Base-by-base conservation (phyloP, 2,888 invertebrate genomes). In the Nasonovia ribisnigri region DNA sequence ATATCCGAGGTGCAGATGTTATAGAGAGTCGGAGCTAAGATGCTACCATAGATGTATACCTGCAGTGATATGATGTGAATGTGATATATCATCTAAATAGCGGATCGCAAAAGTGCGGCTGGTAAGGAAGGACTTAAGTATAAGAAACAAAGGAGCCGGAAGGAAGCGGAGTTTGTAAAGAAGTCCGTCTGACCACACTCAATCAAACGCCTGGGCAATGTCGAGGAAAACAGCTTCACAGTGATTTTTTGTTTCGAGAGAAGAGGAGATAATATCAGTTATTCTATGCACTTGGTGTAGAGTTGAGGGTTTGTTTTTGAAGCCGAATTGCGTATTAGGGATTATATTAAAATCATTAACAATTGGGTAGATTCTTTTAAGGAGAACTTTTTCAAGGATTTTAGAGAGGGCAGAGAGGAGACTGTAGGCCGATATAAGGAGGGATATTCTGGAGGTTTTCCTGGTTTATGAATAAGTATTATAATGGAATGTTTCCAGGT, bases 321-420 rank as follows among this genome's bases (percentile, higher is more conserved):
- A 67, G n/a, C n/a, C 67, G n/a, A 67, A 67, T 67, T 67, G 67
- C n/a, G 67, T 67, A n/a, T n/a, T 67, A 67, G 94, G 91, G 4
- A 91, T 48, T 43, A 94, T 92, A 43, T 91, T 46, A 11, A 91
- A 1, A n/a, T 91, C 42, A 29, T 48, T 54, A n/a, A 94, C 29
- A 8, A 91, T 90, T 29, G 93, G 94, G n/a, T 67, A 54, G 26
- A 94, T 36, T 94, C 93, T 90, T 43, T 77, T 84, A 1, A 94
- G 48, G 4, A 94, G n/a, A 26, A 94, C 67, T 90, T 94, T 94
- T 88, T 94, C 94, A 36, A 94, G 90, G n/a, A 94, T 67, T 77
- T 94, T 94, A 46, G 94, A 84, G 46, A 94, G n/a, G 26, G 57
- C 77, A 10, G 94, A 84, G 26, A 94, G 90, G 11, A 93, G 90